These are phyloP conservation scores for Oxyruncus cristatus DNA, from an alignment of 2,113 vertebrate species.

Conservation along the genomic window DNA sequence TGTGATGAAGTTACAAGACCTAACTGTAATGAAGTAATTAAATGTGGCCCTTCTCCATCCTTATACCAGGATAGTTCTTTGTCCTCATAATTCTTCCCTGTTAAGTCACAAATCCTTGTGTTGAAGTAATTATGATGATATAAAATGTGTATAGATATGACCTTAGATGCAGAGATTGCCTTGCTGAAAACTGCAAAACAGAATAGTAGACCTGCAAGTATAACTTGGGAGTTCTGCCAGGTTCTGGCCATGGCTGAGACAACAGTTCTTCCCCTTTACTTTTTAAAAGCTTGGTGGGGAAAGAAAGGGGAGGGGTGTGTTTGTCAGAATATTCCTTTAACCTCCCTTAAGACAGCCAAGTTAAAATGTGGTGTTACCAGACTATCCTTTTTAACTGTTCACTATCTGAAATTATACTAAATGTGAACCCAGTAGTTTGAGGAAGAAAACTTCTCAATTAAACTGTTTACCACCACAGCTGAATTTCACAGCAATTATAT, in stretches of 20 bases:
- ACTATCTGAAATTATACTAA: neutral
- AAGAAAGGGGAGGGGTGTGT: neutral
- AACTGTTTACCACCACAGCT: neutral
- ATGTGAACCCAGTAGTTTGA: neutral
- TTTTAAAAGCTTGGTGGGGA: neutral
- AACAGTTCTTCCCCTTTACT: neutral
- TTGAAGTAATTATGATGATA: neutral
- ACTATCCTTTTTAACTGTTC: neutral
- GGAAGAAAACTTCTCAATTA: neutral
- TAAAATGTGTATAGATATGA: neutral
- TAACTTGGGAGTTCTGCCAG: neutral
- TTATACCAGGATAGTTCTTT: neutral
- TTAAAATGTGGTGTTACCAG: neutral
- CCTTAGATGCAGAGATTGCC: neutral
- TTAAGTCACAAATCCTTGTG: neutral
- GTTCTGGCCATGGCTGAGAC: neutral
- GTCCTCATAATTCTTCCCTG: neutral
- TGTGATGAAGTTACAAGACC: neutral
- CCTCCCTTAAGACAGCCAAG: neutral
- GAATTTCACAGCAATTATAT: neutral
- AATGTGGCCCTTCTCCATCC: neutral
- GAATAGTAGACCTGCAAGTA: neutral
- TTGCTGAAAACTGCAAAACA: neutral
- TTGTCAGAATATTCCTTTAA: neutral
- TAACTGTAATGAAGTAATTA: neutral